Conservation (phyloP, 2,797 vertebrate genomes). For the Rhincodon typus region DNA sequence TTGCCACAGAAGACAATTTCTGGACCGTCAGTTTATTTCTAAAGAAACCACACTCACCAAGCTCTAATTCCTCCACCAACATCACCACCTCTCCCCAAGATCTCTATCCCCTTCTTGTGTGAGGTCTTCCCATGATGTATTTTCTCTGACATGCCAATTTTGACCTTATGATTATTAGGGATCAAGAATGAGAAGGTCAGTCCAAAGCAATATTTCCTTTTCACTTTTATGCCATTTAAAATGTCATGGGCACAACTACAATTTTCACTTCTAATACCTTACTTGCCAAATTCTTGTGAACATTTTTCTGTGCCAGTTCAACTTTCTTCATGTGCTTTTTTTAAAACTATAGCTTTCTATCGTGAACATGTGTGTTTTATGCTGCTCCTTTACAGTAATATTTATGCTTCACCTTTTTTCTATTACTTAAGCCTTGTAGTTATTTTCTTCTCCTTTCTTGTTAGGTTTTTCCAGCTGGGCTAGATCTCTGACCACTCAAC, state of each 20-base stretch:
- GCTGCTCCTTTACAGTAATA: background rate
- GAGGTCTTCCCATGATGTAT: background rate
- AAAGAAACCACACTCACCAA: background rate
- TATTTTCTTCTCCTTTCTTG: background rate
- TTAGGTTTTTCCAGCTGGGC: background rate
- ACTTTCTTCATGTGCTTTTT: background rate
- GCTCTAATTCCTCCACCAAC: background rate
- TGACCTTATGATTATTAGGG: background rate
- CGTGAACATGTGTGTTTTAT: background rate
- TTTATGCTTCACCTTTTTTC: background rate
- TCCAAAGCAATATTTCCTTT: background rate
- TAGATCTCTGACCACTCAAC: background rate
- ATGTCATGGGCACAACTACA: background rate
- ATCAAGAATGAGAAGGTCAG: background rate
- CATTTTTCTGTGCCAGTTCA: background rate
- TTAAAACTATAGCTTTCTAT: background rate
- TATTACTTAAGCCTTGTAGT: background rate
- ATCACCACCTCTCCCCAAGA: too few species aligned
- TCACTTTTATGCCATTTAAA: background rate
- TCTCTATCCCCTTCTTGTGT: too few species aligned
- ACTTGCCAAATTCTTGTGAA: conserved; percentile 13
- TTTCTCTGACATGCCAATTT: background rate
- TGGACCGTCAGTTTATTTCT: background rate
- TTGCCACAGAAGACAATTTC: too few species aligned
- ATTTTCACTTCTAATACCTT: background rate